Evolutionary conservation across 2,888 invertebrate genomes (phyloP).

Genomic region (Mythimna ferrago): DNA sequence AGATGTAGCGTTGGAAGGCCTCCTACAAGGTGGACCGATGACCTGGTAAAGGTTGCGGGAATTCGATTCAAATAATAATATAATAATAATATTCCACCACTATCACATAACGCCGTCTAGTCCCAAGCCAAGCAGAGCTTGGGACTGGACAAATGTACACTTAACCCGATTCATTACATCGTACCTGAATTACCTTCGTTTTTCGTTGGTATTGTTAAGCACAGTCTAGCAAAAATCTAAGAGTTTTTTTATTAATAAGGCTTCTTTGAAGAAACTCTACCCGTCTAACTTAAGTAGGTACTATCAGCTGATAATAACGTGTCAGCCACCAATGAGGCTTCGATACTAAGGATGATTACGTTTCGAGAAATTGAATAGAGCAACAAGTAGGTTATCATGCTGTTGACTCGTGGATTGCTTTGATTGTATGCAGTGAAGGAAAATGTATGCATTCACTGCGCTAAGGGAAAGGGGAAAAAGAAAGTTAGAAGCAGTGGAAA

Average conservation of each 20-base stretch:
- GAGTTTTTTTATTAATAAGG: constrained; percentile 48
- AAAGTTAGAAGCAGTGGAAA: constrained; percentile 32
- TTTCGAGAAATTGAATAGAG: constrained; percentile 55
- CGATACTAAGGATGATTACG: constrained; percentile 70
- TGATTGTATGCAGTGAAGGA: constrained; percentile 11
- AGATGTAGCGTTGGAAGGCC: too few species aligned
- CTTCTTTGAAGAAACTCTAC: constrained; percentile 62
- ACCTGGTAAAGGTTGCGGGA: too few species aligned
- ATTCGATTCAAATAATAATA: too few species aligned
- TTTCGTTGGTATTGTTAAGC: constrained; percentile 42
- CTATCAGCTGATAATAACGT: constrained; percentile 71
- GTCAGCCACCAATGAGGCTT: constrained; percentile 73
- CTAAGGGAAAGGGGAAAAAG: constrained; percentile 14
- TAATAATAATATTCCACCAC: too few species aligned
- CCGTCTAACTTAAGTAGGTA: constrained; percentile 46
- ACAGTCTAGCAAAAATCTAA: constrained; percentile 33
- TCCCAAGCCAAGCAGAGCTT: too few species aligned
- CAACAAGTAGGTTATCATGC: constrained; percentile 55
- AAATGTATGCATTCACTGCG: constrained; percentile 20
- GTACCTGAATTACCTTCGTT: constrained; percentile 5
- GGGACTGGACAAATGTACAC: neutral
- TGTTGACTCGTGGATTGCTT: constrained; percentile 42
- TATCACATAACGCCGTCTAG: too few species aligned
- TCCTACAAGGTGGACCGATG: too few species aligned
- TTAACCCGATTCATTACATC: constrained; percentile 31